phyloP scores from a whole-genome alignment of 2,888 invertebrate genomes.

The Aphrophora alni region DNA sequence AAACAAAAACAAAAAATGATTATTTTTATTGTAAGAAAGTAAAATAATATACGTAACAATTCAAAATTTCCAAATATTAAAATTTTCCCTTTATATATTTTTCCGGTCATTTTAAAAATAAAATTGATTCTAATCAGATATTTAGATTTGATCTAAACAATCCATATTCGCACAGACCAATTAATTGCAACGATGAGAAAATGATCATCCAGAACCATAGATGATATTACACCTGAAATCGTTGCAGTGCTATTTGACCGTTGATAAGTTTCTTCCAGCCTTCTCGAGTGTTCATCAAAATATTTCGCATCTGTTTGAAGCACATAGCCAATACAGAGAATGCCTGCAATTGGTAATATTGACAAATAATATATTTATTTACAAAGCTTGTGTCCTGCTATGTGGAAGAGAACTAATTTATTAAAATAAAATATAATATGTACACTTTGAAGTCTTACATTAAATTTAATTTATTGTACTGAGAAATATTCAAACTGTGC shows the following conservation, averaged over 20 bases:
- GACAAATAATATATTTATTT: neutral
- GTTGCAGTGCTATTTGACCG: slow-evolving; percentile 24
- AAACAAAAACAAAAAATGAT: too few relatives aligned
- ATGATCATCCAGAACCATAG: neutral
- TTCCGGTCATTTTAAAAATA: too few relatives aligned
- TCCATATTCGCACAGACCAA: neutral
- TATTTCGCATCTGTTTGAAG: slow-evolving; percentile 36
- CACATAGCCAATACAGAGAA: slow-evolving; percentile 35
- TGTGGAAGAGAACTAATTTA: neutral
- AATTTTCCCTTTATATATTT: too few relatives aligned
- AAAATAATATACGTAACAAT: too few relatives aligned
- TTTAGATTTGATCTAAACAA: neutral
- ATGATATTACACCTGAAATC: slow-evolving; percentile 31
- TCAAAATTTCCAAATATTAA: too few relatives aligned
- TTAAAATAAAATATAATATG: neutral
- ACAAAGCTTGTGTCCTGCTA: neutral
- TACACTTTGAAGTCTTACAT: too few relatives aligned
- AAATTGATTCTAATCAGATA: too few relatives aligned
- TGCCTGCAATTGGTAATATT: slow-evolving; percentile 37
- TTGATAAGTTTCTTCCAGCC: slow-evolving; percentile 36
- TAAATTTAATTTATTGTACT: neutral
- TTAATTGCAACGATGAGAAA: slow-evolving; percentile 4
- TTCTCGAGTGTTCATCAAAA: slow-evolving; percentile 28
- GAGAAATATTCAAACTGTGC: neutral
- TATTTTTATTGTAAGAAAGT: too few relatives aligned